These are phyloP conservation scores for Halocaridina rubra DNA, from an alignment of 2,888 invertebrate genomes.

Conservation along the genomic window DNA sequence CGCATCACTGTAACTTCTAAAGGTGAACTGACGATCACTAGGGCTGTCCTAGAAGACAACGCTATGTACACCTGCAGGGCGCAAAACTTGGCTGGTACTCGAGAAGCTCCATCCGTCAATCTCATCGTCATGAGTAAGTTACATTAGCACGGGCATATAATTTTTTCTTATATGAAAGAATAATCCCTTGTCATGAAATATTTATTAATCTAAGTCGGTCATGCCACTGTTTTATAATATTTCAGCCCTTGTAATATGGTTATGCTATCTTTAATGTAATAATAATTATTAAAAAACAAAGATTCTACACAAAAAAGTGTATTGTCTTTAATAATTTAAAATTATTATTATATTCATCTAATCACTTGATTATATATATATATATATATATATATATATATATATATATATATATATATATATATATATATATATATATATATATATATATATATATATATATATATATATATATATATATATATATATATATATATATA, in stretches of 20 bases:
- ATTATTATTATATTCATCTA: too few relatives aligned
- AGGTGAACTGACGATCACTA: slow-evolving; percentile 89
- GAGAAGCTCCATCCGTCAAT: slow-evolving; percentile 80
- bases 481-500: neutral
- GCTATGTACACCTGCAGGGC: slow-evolving; percentile 93
- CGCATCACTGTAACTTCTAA: slow-evolving; percentile 81
- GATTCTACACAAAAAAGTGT: too few relatives aligned
- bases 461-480: neutral
- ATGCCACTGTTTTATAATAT: too few relatives aligned
- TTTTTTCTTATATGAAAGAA: too few relatives aligned
- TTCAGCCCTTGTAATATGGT: too few relatives aligned
- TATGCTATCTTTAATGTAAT: too few relatives aligned
- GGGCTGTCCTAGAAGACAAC: slow-evolving; percentile 88
- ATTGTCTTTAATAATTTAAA: too few relatives aligned
- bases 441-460: neutral
- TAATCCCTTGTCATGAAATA: too few relatives aligned
- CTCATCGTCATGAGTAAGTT: slow-evolving; percentile 84
- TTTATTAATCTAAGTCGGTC: too few relatives aligned
- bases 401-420: neutral
- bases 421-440: neutral
- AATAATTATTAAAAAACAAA: too few relatives aligned
- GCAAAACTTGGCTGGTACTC: slow-evolving; percentile 89
- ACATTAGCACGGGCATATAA: too few relatives aligned
- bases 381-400: neutral
- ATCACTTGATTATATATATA: neutral